phyloP scores from a whole-genome alignment of 1,140 invertebrate genomes.

The Artemia franciscana region DNA sequence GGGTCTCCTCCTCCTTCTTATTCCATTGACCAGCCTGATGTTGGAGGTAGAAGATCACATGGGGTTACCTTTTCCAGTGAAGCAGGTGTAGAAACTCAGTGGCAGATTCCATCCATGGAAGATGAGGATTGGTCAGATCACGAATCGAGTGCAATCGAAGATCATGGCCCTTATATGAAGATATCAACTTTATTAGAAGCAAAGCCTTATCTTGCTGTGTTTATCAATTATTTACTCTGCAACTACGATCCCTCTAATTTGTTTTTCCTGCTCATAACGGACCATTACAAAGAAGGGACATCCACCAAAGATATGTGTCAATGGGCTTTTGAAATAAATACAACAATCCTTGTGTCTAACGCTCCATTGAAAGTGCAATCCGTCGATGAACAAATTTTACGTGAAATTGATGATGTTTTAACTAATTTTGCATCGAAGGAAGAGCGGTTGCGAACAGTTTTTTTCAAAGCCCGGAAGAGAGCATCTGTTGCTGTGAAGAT shows the following conservation, averaged over 20 bases:
- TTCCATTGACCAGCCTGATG: slow-evolving; percentile 7
- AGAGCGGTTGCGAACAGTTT: slow-evolving; percentile 24
- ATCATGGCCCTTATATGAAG: slow-evolving; percentile 55
- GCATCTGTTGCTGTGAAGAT: slow-evolving; percentile 66
- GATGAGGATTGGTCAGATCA: slow-evolving; percentile 73
- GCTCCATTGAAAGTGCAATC: slow-evolving; percentile 58
- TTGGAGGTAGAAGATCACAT: not conserved
- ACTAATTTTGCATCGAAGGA: not conserved
- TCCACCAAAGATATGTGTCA: slow-evolving; percentile 62
- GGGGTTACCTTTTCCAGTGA: not conserved
- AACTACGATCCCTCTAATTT: slow-evolving; percentile 61
- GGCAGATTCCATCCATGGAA: slow-evolving; percentile 76
- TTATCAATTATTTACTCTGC: slow-evolving; percentile 63
- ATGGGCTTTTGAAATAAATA: slow-evolving; percentile 95
- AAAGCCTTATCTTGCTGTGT: slow-evolving; percentile 60
- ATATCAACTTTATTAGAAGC: slow-evolving; percentile 39
- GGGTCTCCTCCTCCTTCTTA: slow-evolving; percentile 70
- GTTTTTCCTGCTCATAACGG: slow-evolving; percentile 70
- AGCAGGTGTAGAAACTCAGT: slow-evolving; percentile 25
- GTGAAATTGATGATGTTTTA: slow-evolving; percentile 65
- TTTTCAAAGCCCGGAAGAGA: slow-evolving; percentile 56
- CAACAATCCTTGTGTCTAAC: slow-evolving; percentile 73
- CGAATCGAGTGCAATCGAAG: slow-evolving; percentile 41
- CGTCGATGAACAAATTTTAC: slow-evolving; percentile 59
- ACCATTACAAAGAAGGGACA: slow-evolving; percentile 56